Conservation (phyloP, 2,888 invertebrate species). For the Desoria tigrina region DNA sequence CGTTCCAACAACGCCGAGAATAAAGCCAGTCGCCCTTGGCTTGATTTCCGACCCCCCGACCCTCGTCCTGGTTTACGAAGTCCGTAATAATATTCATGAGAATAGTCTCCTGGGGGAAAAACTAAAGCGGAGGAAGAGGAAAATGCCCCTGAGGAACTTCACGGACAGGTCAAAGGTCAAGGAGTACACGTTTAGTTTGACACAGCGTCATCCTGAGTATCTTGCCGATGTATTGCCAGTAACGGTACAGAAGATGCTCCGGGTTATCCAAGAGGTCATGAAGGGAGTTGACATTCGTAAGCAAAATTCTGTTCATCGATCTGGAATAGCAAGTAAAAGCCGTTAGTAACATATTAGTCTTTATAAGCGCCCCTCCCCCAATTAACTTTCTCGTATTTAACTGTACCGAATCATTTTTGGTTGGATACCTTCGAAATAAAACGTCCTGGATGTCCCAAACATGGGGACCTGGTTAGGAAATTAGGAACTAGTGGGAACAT, state of each 20-base stretch:
- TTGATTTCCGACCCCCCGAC: slow-evolving; percentile 49
- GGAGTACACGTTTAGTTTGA: slow-evolving; percentile 56
- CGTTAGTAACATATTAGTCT: too few relatives aligned
- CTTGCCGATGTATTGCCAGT: slow-evolving; percentile 56
- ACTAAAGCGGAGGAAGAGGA: slow-evolving; percentile 56
- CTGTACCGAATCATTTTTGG: too few relatives aligned
- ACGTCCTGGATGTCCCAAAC: too few relatives aligned
- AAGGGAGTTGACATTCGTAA: slow-evolving; percentile 43
- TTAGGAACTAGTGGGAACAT: too few relatives aligned
- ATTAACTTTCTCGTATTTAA: too few relatives aligned
- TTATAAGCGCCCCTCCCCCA: too few relatives aligned
- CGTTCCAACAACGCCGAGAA: background rate
- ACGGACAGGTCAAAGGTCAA: slow-evolving; percentile 57
- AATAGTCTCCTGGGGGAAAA: background rate
- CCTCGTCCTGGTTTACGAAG: slow-evolving; percentile 43
- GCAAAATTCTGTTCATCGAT: too few relatives aligned
- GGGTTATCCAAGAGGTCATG: slow-evolving; percentile 59
- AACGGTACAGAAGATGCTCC: slow-evolving; percentile 58
- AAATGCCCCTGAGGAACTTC: slow-evolving; percentile 60
- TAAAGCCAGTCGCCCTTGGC: slow-evolving; percentile 42
- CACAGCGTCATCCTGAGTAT: slow-evolving; percentile 57
- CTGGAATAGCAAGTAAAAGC: too few relatives aligned
- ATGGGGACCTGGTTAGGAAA: too few relatives aligned
- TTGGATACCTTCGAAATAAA: too few relatives aligned
- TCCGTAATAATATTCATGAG: background rate